Evolutionary conservation across 2,888 invertebrate species (phyloP).

Genomic region (Deroplatys truncata): DNA sequence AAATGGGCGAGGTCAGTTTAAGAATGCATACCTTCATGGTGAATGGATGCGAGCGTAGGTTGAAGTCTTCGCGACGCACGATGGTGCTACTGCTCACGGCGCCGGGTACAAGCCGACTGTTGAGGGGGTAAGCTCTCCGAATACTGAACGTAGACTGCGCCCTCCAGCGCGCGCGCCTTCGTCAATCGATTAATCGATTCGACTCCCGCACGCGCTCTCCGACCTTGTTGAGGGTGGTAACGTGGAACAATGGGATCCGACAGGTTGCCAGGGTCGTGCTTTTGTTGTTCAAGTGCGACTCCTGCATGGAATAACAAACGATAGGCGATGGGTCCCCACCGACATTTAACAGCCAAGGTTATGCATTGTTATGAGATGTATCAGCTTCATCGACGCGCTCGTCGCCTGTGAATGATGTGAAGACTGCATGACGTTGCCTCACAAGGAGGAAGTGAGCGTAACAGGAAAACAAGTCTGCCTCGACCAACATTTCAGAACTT

Average conservation of each 20-base stretch:
- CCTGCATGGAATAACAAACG: neutral
- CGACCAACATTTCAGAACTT: neutral
- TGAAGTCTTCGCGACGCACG: neutral
- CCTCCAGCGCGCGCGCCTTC: neutral
- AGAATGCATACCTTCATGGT: neutral
- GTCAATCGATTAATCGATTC: constrained; percentile 3
- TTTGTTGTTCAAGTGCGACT: neutral
- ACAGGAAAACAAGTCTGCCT: too few species aligned
- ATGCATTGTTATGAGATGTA: neutral
- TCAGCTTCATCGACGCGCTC: neutral
- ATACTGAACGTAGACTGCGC: neutral
- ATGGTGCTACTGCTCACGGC: neutral
- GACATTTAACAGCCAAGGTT: neutral
- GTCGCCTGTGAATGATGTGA: neutral
- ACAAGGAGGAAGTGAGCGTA: neutral
- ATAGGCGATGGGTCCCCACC: neutral
- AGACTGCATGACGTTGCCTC: neutral
- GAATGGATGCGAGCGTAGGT: neutral
- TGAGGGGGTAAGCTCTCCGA: neutral
- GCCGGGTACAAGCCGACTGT: neutral
- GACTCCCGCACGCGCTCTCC: neutral
- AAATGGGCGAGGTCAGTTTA: neutral
- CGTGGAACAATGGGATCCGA: neutral
- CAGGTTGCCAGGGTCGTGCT: neutral
- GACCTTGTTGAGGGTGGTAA: neutral